Percentiles rank a stretch among this genome's conserved stretches.
These are phyloP conservation scores for Elgaria multicarinata DNA, from an alignment of 2,113 vertebrate species.

Conservation along the genomic window DNA sequence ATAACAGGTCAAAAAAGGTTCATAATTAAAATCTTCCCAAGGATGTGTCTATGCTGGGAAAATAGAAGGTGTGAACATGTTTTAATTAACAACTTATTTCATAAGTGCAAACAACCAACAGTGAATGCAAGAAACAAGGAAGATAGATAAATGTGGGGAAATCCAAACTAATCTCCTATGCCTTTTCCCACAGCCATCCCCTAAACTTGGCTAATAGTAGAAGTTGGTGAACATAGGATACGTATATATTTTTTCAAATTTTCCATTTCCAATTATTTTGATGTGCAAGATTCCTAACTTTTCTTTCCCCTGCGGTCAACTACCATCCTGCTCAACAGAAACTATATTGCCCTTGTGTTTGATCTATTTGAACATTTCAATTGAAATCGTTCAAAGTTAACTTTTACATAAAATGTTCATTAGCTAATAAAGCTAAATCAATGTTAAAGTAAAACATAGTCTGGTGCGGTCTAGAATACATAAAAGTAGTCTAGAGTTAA, in stretches of 20 bases:
- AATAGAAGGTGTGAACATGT: conserved; percentile 1
- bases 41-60: neutral
- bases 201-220: neutral
- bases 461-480: neutral
- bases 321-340: neutral
- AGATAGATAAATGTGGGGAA: neutral
- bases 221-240: neutral
- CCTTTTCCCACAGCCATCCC: neutral
- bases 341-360: neutral
- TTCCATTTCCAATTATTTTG: neutral
- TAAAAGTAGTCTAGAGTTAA: neutral
- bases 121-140: neutral
- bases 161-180: neutral
- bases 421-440: neutral
- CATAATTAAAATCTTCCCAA: neutral
- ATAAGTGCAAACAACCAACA: neutral
- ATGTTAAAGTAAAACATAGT: neutral
- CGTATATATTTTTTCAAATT: neutral
- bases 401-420: neutral
- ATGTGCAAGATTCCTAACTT: neutral
- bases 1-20: neutral
- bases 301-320: neutral
- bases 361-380: neutral
- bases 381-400: neutral
- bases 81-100: conserved; percentile 30